Evolutionary conservation across 2,797 vertebrate genomes (phyloP).

Genomic region (Pangasius djambal): DNA sequence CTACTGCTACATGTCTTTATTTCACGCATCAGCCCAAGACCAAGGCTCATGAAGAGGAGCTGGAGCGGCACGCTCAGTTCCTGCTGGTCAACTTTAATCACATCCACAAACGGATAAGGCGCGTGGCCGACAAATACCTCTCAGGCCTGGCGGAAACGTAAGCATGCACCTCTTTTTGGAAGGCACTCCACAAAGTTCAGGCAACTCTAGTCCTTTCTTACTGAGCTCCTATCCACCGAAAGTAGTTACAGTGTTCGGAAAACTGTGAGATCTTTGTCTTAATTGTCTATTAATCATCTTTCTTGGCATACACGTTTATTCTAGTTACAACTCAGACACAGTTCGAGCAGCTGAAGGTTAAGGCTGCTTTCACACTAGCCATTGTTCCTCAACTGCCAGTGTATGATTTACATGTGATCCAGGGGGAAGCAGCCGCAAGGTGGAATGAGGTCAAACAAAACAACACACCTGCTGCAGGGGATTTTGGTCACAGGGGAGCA

Average conservation of each 20-base stretch:
- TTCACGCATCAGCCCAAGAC: slow-evolving; percentile 84
- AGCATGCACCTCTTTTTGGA: slow-evolving; percentile 54
- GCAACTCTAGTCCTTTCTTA: background rate
- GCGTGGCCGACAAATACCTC: slow-evolving; percentile 97
- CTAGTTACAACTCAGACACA: background rate
- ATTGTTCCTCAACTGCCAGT: background rate
- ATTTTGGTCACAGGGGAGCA: background rate
- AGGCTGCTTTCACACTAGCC: background rate
- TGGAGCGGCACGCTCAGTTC: slow-evolving; percentile 95
- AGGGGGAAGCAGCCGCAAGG: background rate
- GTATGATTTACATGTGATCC: slow-evolving; percentile 1
- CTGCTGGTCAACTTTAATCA: slow-evolving; percentile 97
- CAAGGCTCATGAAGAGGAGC: slow-evolving; percentile 94
- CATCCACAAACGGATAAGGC: slow-evolving; percentile 95
- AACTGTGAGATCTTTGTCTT: background rate
- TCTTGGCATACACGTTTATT: background rate
- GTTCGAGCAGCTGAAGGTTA: background rate
- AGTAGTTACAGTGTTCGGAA: background rate
- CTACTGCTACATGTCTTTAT: background rate
- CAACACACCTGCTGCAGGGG: background rate
- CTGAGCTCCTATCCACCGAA: background rate
- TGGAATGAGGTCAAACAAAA: background rate
- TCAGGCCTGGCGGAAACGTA: slow-evolving; percentile 97
- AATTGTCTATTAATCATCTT: background rate
- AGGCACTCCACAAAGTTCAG: background rate